A percentile compares a stretch with the other conserved stretches of the same genome.
phyloP scores from a whole-genome alignment of 1,140 invertebrate species.

The Papilio dardanus region DNA sequence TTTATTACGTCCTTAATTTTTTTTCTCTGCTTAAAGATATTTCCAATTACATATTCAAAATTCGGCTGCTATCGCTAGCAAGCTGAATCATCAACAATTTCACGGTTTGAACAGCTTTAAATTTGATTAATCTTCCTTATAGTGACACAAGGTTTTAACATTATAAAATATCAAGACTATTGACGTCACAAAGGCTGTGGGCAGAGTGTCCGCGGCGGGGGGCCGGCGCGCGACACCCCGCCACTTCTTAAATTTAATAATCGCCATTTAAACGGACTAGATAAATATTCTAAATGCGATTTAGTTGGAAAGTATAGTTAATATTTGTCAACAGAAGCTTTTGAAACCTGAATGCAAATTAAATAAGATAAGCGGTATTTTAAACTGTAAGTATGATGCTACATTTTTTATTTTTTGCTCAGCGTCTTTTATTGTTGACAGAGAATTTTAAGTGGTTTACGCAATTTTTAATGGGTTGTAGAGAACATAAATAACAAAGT shows the following conservation, averaged over 20 bases:
- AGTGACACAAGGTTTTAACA: slow-evolving; percentile 22
- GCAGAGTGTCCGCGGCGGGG: slow-evolving; percentile 54
- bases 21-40: not conserved
- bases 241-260: slow-evolving; percentile 68
- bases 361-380: not conserved
- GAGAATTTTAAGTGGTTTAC: not conserved
- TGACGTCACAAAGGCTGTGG: slow-evolving; percentile 54
- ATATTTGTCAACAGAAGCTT: slow-evolving; percentile 36
- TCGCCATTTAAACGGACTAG: slow-evolving; percentile 53
- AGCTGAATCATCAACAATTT: slow-evolving; percentile 10
- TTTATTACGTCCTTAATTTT: not conserved
- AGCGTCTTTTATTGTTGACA: not conserved
- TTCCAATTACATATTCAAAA: not conserved
- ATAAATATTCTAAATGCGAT: slow-evolving; percentile 35
- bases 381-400: not conserved
- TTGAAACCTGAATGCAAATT: not conserved
- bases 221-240: slow-evolving; percentile 48
- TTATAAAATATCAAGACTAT: slow-evolving; percentile 49
- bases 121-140: not conserved
- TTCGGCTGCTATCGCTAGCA: not conserved
- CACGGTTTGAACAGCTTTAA: not conserved
- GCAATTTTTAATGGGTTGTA: not conserved
- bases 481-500: not conserved
- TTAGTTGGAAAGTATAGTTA: slow-evolving; percentile 10
- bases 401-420: not conserved